A percentile compares a stretch with the other conserved stretches of the same genome.
These are phyloP conservation scores for Achlya flavicornis DNA, from an alignment of 2,888 invertebrate species.

Conservation along the genomic window DNA sequence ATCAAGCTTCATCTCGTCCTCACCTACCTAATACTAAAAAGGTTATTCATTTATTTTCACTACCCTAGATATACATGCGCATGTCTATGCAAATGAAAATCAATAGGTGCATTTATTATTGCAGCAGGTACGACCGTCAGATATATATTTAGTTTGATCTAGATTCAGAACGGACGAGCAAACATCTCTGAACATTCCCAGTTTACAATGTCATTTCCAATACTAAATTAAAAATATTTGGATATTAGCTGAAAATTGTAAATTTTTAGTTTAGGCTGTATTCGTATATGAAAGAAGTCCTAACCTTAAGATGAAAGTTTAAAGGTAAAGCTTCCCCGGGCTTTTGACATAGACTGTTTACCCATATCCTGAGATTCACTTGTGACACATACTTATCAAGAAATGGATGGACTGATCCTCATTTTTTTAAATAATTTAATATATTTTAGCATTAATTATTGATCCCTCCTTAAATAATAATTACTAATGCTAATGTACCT, in stretches of 20 bases:
- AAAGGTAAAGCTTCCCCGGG: not conserved
- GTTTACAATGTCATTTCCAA: not conserved
- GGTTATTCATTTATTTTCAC: not conserved
- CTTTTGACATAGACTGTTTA: not conserved
- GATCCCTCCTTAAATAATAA: not conserved
- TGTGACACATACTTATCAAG: too few relatives aligned
- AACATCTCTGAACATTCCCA: not conserved
- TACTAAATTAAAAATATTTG: not conserved
- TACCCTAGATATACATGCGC: not conserved
- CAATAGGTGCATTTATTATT: not conserved
- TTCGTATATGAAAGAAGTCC: not conserved
- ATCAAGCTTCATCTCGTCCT: conserved; percentile 3
- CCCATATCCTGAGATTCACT: too few relatives aligned
- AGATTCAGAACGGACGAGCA: not conserved
- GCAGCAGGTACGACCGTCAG: not conserved
- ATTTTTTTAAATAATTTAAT: too few relatives aligned
- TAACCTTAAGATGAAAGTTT: not conserved
- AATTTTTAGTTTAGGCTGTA: not conserved
- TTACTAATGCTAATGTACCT: conserved; percentile 38
- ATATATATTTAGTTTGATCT: not conserved
- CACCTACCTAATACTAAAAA: not conserved
- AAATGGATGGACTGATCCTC: too few relatives aligned
- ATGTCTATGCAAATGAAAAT: conserved; percentile 5
- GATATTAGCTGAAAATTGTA: too few relatives aligned
- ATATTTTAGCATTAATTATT: too few relatives aligned